Evolutionary conservation across 1,140 invertebrate genomes (phyloP), one percentile per base, ranked within the genome.

Genomic region (Gonatopus flavifemur): DNA sequence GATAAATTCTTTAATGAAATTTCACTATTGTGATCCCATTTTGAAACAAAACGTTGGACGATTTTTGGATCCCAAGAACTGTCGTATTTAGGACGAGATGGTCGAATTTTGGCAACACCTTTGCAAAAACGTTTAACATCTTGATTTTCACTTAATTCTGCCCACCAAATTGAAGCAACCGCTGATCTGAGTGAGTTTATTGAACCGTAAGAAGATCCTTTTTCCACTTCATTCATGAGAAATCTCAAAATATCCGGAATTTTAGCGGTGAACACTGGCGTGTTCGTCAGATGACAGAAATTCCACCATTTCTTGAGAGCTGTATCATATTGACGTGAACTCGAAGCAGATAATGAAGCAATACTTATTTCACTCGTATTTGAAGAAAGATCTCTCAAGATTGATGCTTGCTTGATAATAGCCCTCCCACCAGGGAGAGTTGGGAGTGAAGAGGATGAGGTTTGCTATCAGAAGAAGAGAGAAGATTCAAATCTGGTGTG

Each of bases 41-140:
- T 42, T 6, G 39, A 5, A 5, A 50, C 13, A 25, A 41, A 25
- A 10, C 36, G 15, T 0, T 50, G 22, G 3, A 55, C 47, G 15
- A 46, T 25, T 28, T 25, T 37, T 6, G 46, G 52, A 10, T 50
- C 21, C 47, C 64, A 66, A 9, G 52, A 59, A 19, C 18, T 30
- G 18, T 36, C 22, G 39, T 66, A 66, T 33, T 52, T 64, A 8
- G 61, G 61, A n/a, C n/a, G n/a, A n/a, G n/a, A n/a, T n/a, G n/a
- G n/a, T n/a, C n/a, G n/a, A n/a, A n/a, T 20, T 19, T 18, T 16
- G 40, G 50, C 1, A 58, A 58, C 46, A 13, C 53, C 64, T 46
- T 66, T 66, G 9, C 57, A 55, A 22, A 66, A 54, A 31, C 52
- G 37, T 22, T 56, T 61, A 9, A 64, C 48, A 19, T 43, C 47